phyloP scores from a whole-genome alignment of 2,797 vertebrate species.

The Mus caroli region DNA sequence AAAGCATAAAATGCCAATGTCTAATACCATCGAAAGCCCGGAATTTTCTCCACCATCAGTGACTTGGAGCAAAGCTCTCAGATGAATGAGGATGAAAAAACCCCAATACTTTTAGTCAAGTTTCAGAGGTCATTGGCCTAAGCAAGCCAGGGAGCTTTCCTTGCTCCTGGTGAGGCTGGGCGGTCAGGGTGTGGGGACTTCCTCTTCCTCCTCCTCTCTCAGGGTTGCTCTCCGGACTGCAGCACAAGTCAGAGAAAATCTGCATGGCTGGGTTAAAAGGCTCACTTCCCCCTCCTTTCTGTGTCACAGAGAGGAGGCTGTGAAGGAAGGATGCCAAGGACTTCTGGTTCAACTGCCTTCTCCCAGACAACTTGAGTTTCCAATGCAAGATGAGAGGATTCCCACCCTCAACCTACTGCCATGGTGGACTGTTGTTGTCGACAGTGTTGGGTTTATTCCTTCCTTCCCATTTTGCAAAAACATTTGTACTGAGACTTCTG shows the following conservation, averaged over 20 bases:
- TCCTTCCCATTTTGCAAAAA: slow-evolving; percentile 59
- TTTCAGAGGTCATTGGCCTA: neutral
- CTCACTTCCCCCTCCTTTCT: neutral
- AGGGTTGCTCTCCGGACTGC: neutral
- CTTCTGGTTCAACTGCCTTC: neutral
- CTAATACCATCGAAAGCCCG: neutral
- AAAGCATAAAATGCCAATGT: slow-evolving; percentile 3
- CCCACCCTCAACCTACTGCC: fast-evolving
- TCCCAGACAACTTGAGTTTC: neutral
- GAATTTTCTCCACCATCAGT: neutral
- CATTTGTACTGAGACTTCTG: neutral
- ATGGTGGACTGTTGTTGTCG: neutral
- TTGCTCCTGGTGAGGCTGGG: neutral
- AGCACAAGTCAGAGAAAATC: slow-evolving; percentile 82
- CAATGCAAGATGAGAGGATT: neutral
- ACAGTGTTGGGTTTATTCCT: slow-evolving; percentile 42
- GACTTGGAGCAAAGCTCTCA: slow-evolving; percentile 10
- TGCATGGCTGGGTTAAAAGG: slow-evolving; percentile 35
- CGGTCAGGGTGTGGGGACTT: neutral
- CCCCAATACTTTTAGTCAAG: neutral
- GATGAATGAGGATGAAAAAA: neutral
- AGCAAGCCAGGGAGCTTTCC: neutral
- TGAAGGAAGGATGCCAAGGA: neutral
- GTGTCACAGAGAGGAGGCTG: slow-evolving; percentile 58
- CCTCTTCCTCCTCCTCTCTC: neutral